Evolutionary conservation across 2,888 invertebrate species (phyloP).

Genomic region (Allophyes oxyacanthae): DNA sequence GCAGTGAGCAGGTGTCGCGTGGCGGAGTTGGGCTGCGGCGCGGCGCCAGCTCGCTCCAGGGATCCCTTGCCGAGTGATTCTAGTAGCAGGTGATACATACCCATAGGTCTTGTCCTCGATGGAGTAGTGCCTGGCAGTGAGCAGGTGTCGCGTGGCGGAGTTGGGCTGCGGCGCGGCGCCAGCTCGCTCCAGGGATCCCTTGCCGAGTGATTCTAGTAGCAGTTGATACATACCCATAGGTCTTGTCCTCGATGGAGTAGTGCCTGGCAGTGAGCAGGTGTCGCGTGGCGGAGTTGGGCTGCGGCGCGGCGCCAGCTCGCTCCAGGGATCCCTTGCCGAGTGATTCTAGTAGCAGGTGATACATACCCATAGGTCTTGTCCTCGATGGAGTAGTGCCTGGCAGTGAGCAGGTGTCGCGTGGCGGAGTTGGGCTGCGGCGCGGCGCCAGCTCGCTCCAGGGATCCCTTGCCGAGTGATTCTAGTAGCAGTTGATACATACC

Average conservation of each 20-base stretch:
- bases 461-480: too few species aligned
- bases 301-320: too few species aligned
- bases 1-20: conserved; percentile 62
- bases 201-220: too few species aligned
- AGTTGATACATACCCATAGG: background rate
- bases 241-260: conserved; percentile 73
- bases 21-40: conserved; percentile 80
- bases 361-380: conserved; percentile 59
- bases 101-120: conserved; percentile 67
- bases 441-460: too few species aligned
- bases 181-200: too few species aligned
- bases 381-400: conserved; percentile 67
- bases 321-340: too few species aligned
- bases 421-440: conserved; percentile 81
- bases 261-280: conserved; percentile 63
- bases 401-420: conserved; percentile 61
- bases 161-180: too few species aligned
- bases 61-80: too few species aligned
- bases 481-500: background rate
- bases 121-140: conserved; percentile 64
- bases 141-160: conserved; percentile 74
- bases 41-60: too few species aligned
- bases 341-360: too few species aligned
- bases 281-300: conserved; percentile 74
- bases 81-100: background rate